Conservation (phyloP, 2,113 vertebrate species). For the Philantomba maxwellii region DNA sequence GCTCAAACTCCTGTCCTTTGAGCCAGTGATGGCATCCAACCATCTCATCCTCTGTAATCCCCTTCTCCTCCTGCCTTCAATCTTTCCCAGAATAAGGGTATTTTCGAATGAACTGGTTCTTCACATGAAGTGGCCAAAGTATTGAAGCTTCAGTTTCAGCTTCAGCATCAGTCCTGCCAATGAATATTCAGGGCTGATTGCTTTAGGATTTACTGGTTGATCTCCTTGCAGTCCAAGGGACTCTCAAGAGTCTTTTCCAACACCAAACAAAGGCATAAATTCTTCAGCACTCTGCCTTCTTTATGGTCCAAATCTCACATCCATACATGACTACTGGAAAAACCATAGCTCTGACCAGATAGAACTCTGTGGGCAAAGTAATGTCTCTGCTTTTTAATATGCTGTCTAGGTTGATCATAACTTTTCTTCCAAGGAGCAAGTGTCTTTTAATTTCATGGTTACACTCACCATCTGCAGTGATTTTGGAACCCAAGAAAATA, state of each 20-base stretch:
- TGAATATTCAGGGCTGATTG: neutral
- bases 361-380: neutral
- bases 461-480: neutral
- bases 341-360: neutral
- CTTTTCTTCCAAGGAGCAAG: neutral
- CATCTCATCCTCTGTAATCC: neutral
- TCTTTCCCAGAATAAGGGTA: neutral
- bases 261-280: neutral
- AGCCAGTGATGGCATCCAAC: neutral
- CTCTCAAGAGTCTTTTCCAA: neutral
- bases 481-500: neutral
- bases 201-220: neutral
- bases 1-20: neutral
- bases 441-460: neutral
- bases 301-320: neutral
- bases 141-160: neutral
- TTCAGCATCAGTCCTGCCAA: neutral
- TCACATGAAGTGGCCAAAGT: neutral
- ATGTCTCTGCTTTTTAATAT: neutral
- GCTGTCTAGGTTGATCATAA: neutral
- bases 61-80: neutral
- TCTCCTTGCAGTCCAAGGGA: neutral
- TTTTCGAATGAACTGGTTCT: neutral
- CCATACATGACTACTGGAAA: neutral
- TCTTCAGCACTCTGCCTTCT: neutral